A percentile compares a stretch with the other conserved stretches of the same genome.
These are phyloP conservation scores for Zoroaster sp. DNA, from an alignment of 53 echinoderm and acorn worm genomes.

Conservation along the genomic window DNA sequence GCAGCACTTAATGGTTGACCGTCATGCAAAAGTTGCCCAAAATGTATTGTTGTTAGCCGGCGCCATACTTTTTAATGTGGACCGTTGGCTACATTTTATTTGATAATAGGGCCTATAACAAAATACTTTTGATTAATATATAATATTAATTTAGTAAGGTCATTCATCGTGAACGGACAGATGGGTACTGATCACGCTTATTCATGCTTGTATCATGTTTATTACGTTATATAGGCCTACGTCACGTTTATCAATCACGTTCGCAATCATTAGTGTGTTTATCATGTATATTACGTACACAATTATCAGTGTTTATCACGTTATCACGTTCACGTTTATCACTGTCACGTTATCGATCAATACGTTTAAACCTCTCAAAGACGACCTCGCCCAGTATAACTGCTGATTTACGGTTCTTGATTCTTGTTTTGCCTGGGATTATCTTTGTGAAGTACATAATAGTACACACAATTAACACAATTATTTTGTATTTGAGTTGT, in stretches of 20 bases:
- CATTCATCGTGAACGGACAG: background rate
- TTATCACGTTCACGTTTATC: background rate
- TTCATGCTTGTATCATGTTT: background rate
- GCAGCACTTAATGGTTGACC: background rate
- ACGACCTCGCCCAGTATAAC: too few relatives aligned
- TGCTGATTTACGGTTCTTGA: too few relatives aligned
- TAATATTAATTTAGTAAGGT: background rate
- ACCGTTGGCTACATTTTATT: too few relatives aligned
- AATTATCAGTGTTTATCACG: background rate
- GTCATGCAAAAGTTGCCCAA: background rate
- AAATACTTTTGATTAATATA: too few relatives aligned
- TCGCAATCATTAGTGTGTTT: too few relatives aligned
- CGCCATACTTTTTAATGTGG: too few relatives aligned
- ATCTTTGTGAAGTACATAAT: too few relatives aligned
- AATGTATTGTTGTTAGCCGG: background rate
- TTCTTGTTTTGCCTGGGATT: too few relatives aligned
- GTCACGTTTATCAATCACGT: background rate
- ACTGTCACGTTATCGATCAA: background rate
- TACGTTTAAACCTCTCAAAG: background rate
- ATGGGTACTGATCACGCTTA: background rate
- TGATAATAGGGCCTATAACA: too few relatives aligned
- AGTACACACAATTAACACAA: too few relatives aligned
- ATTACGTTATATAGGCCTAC: background rate
- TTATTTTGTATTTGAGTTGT: too few relatives aligned
- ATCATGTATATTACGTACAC: background rate